Base-by-base conservation (phyloP, 2,113 vertebrate species). In the Psophia crepitans region DNA sequence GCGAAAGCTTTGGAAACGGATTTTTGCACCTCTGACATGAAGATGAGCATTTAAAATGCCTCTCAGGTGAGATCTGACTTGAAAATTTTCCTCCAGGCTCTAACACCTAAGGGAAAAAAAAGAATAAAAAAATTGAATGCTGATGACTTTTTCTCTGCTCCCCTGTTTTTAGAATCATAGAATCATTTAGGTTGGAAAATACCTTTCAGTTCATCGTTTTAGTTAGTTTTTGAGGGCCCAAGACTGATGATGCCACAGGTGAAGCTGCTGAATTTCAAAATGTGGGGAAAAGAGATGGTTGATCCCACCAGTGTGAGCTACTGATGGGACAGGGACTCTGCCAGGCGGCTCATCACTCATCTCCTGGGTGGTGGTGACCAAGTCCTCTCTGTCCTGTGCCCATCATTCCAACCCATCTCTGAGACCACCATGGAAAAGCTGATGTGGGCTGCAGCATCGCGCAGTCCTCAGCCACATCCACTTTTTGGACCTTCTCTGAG, bases 371-470 rank as follows among this genome's bases (percentile, higher is more conserved):
- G 28, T 26, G 48, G 54, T 57, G 77, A 56, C 35, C 8, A 1
- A 19, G 32, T 46, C 57, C 18, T 46, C 51, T 39, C 28, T 20
- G 28, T 14, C 14, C 82, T 65, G 28, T 51, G 43, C 35, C 22
- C 5, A 3, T 58, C n/a, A 76, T 4, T 22, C 22, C 66, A 76
- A 2, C 22, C 26, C 32, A 22, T 10, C 65, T 53, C 26, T 1
- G 13, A 91, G 39, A 68, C 19, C 32, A 5, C 39, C 3, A 6
- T 2, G 26, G 76, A 32, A 58, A 63, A 88, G 51, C 41, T 3
- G 0, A 8, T 1, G 1, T 0, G 6, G 6, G 27, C 27, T 44
- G 63, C 15, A 78, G 48, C 82, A 57, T 3, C 4, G 1, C 8
- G 23, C 14, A 64, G 37, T 43, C 20, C 65, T 89, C 4, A 1